Base-by-base conservation (phyloP, 2,113 vertebrate genomes). In the Pelobates fuscus region DNA sequence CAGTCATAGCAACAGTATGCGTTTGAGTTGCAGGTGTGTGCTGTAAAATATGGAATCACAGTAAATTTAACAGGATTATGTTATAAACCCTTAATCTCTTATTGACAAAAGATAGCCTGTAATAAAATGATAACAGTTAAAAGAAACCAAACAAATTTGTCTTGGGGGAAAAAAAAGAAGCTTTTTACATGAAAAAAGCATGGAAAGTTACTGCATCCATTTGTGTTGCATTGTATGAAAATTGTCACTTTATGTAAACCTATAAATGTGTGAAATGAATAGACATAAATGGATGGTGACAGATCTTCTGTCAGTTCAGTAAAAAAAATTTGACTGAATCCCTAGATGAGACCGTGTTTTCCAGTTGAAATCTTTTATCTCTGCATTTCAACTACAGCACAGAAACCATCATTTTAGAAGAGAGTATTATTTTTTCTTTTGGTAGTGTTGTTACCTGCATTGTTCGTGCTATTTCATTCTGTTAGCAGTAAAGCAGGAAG, bases 401-500 rank as follows among this genome's bases (percentile, higher is more conserved):
- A 15, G 4, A 46, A 72, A 25, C 70, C 59, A 54, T 72, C 70
- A 72, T 32, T 72, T 72, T 37, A 15, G 59, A 37, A 37, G 43
- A 52, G 43, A 46, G 69, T 71, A 59, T 71, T 32, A 8, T 23
- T 23, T 55, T 55, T 55, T 52, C 55, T 60, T 71, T 57, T 62
- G 23, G 20, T 71, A 61, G 58, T 46, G n/a, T 44, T 71, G 59
- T 63, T 72, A 72, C 70, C 59, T 63, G 70, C 60, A 62, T 27
- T 21, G 61, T 72, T 72, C 58, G 63, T 72, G 43, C 58, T 44
- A 72, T 62, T 72, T 72, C 70, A 72, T 72, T 59, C 63, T 75
- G 72, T 75, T 72, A 66, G 67, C 72, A 60, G 72, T 46, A 44
- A 72, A 72, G 27, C 44, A 72, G 26, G 70, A 72, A 72, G 70